phyloP scores from a whole-genome alignment of 2,888 invertebrate genomes.

The Lycocerus yunnanus region DNA sequence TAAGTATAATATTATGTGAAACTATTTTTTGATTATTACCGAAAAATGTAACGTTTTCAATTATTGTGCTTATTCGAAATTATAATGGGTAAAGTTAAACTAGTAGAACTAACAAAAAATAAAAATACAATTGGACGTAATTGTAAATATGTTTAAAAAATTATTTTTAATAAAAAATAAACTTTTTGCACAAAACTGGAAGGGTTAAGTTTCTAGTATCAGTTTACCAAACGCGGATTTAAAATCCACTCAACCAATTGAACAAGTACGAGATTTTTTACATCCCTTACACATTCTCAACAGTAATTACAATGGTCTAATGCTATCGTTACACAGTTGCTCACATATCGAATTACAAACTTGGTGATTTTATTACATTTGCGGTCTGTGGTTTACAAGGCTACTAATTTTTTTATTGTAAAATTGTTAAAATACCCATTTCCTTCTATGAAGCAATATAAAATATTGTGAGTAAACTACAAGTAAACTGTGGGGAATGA shows the following conservation, averaged over 20 bases:
- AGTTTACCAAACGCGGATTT: slow-evolving; percentile 29
- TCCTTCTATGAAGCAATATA: background rate
- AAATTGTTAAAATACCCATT: slow-evolving; percentile 6
- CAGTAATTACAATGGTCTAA: slow-evolving; percentile 40
- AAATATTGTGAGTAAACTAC: background rate
- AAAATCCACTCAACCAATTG: slow-evolving; percentile 38
- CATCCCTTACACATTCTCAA: slow-evolving; percentile 34
- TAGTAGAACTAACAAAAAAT: background rate
- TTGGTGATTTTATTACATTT: slow-evolving; percentile 46
- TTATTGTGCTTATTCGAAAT: background rate
- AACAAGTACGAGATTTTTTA: slow-evolving; percentile 36
- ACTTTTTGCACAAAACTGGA: slow-evolving; percentile 18
- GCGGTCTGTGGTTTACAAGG: slow-evolving; percentile 47
- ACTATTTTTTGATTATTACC: background rate
- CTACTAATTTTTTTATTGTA: slow-evolving; percentile 39
- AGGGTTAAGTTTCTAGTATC: slow-evolving; percentile 29
- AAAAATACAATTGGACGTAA: background rate
- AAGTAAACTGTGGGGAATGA: background rate
- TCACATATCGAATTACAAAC: slow-evolving; percentile 40
- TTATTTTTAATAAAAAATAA: slow-evolving; percentile 10
- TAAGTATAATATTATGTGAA: background rate
- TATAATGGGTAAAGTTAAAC: background rate
- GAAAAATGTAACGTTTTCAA: background rate
- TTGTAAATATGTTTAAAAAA: slow-evolving; percentile 3
- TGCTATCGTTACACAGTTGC: slow-evolving; percentile 43